Base-by-base conservation (phyloP, 2,888 invertebrate species). In the Uloborus plumipes region DNA sequence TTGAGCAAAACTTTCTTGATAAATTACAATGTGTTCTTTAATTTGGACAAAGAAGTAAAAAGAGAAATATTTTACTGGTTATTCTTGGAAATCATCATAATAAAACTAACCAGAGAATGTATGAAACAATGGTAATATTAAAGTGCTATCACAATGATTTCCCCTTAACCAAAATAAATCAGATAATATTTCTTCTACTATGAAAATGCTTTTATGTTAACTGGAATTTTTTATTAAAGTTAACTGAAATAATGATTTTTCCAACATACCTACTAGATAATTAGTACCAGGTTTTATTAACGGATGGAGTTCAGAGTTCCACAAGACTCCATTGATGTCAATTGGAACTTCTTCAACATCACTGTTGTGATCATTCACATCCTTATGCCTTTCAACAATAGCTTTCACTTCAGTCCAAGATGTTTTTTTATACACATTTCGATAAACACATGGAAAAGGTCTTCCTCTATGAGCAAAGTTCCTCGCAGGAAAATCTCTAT, bases 281-380 rank as follows among this genome's bases (percentile, higher is more conserved):
- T 26, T 18, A 15, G 20, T 20, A 15, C 82, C 82, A 20, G 82
- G 72, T 50, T 58, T 77, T 14, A 73, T 50, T 31, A 77, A 26
- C 9, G 82, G 75, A 59, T 51, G 4, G n/a, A 83, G 50, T 11
- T 26, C 65, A 7, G 49, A 50, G 2, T 47, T n/a, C 76, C 71
- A 77, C 18, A 83, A 61, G 14, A 76, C 15, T 18, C 73, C 61
- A 16, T 61, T 75, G 7, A 66, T 59, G 39, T 50, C 58, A n/a
- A 73, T 49, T 39, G 67, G 72, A 50, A 83, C 62, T 67, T 77
- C 76, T 67, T 83, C 74, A 16, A 77, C 58, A 31, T 83, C 82
- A 50, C 50, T 61, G 26, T 70, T 71, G 55, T 50, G n/a, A 64
- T 69, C 80, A 47, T 39, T 18, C 18, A 14, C 14, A 26, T 64